Evolutionary conservation across 2,113 vertebrate species (phyloP).

Genomic region (Microtus richardsoni): DNA sequence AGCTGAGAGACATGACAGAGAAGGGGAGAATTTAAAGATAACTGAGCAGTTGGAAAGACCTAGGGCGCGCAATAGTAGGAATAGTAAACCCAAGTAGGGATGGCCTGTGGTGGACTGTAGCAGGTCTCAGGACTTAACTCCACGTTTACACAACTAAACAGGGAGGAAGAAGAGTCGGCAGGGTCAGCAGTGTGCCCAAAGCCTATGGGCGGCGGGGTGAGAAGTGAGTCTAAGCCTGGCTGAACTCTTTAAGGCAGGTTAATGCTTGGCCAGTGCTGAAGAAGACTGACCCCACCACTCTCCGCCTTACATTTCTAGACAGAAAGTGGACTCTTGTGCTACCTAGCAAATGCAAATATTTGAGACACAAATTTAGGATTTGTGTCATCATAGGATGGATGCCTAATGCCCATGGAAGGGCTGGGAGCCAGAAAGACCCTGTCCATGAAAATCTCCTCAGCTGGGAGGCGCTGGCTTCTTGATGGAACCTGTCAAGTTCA

Average conservation of each 20-base stretch:
- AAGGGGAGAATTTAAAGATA: background rate
- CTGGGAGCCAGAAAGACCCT: background rate
- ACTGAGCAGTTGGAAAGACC: slow-evolving; percentile 1
- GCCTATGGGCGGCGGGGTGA: fast-evolving
- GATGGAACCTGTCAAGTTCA: background rate
- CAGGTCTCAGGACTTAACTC: background rate
- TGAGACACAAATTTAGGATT: background rate
- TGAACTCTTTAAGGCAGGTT: too few relatives aligned
- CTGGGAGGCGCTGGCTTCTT: background rate
- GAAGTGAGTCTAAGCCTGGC: background rate
- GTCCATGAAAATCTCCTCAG: background rate
- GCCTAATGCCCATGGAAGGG: background rate
- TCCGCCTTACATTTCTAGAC: background rate
- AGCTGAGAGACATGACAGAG: background rate
- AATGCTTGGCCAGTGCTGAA: background rate
- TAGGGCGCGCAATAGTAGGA: background rate
- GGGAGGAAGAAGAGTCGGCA: background rate
- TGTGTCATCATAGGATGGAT: background rate
- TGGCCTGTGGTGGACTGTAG: background rate
- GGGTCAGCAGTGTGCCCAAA: background rate
- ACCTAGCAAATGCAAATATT: background rate
- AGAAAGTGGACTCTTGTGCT: background rate
- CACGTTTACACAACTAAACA: background rate
- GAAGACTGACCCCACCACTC: background rate
- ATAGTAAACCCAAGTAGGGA: background rate